These are phyloP conservation scores for Dasyurus viverrinus DNA, from an alignment of 2,113 vertebrate species.

Conservation along the genomic window DNA sequence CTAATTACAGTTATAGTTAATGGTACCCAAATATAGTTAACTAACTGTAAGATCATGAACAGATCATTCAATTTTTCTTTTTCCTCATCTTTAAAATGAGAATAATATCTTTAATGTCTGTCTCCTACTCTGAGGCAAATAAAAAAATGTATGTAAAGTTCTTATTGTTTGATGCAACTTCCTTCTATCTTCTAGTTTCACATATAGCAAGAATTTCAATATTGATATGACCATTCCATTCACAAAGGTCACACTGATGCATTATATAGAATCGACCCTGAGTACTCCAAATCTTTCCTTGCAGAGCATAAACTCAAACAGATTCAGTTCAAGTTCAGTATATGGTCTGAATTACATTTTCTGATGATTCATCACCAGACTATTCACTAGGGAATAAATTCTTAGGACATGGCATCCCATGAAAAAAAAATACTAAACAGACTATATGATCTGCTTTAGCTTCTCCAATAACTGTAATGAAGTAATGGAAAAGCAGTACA, in stretches of 20 bases:
- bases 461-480: neutral
- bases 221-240: neutral
- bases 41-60: neutral
- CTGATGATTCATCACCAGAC: neutral
- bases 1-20: neutral
- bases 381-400: neutral
- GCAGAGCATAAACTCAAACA: neutral
- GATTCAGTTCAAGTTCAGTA: neutral
- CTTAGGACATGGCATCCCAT: neutral
- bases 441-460: neutral
- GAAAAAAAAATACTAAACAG: neutral
- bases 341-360: neutral
- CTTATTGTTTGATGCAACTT: neutral
- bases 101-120: neutral
- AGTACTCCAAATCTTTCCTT: neutral
- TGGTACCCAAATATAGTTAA: neutral
- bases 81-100: neutral
- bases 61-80: neutral
- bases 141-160: neutral
- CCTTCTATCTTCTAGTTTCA: neutral
- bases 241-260: neutral
- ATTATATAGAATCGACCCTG: neutral
- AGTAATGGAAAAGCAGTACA: neutral
- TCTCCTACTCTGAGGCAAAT: neutral
- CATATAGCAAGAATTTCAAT: neutral